A percentile compares a stretch with the other conserved stretches of the same genome.
Evolutionary conservation across 2,113 vertebrate genomes (phyloP).

Genomic region (Dicrurus megarhynchus): DNA sequence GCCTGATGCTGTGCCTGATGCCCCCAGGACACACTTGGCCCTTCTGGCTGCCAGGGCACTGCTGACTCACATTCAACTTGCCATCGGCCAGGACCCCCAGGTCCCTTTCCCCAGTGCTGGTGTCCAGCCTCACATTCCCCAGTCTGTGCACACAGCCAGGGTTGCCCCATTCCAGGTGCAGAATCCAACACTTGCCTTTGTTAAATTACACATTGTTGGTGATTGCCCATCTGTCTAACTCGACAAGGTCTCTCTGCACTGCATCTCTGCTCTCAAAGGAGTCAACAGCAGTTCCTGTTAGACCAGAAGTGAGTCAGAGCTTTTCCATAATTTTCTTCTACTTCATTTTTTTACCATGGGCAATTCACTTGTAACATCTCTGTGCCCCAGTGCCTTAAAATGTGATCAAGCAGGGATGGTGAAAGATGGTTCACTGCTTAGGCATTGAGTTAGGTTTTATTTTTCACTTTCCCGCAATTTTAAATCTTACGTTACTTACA

Average conservation of each 20-base stretch:
- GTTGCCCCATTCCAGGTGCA: background rate
- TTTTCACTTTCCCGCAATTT: background rate
- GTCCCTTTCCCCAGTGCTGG: accelerated
- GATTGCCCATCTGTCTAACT: background rate
- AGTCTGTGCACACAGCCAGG: background rate
- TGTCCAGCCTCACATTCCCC: background rate
- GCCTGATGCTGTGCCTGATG: accelerated
- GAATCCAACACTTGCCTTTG: background rate
- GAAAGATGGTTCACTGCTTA: background rate
- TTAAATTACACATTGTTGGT: accelerated
- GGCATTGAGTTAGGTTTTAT: background rate
- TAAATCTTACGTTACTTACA: background rate
- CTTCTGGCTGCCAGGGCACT: background rate
- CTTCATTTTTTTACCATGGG: background rate
- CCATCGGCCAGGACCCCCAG: accelerated
- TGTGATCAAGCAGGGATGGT: background rate
- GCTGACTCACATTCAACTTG: background rate
- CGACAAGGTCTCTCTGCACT: background rate
- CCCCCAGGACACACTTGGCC: accelerated
- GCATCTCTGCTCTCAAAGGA: background rate
- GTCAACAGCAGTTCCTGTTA: background rate
- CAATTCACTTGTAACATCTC: background rate
- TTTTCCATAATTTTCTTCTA: background rate
- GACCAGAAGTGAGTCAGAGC: background rate
- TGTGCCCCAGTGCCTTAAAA: background rate